A percentile compares a stretch with the other conserved stretches of the same genome.
phyloP scores from a whole-genome alignment of 37 sponge, comb jelly and placozoan genomes.

The Chondrosia reniformis region DNA sequence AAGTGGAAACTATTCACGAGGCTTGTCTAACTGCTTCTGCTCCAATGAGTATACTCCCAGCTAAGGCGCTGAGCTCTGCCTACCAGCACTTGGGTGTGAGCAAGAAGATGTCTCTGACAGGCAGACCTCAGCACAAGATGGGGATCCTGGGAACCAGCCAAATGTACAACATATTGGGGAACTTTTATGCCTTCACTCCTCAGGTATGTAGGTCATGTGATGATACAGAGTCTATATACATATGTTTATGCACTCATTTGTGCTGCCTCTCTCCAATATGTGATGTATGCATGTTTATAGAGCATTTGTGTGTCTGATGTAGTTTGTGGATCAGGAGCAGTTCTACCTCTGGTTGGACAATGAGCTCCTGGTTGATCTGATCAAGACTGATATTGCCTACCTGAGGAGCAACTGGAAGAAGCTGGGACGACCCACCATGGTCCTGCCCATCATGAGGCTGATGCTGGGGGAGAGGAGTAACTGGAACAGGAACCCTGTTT shows the following conservation, averaged over 20 bases:
- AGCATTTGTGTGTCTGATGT: neutral
- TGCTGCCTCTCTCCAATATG: neutral
- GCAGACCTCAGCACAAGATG: slow-evolving; percentile 47
- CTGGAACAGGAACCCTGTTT: slow-evolving; percentile 62
- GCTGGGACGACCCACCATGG: slow-evolving; percentile 79
- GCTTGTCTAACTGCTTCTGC: slow-evolving; percentile 10
- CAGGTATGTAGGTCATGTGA: slow-evolving; percentile 28
- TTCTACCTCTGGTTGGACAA: slow-evolving; percentile 85
- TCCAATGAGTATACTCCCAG: slow-evolving; percentile 63
- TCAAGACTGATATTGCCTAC: slow-evolving; percentile 76
- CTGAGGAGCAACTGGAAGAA: slow-evolving; percentile 80
- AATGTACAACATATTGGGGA: slow-evolving; percentile 45
- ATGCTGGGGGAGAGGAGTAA: slow-evolving; percentile 55
- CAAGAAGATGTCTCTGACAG: slow-evolving; percentile 59
- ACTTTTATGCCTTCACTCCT: slow-evolving; percentile 54
- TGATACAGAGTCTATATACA: neutral
- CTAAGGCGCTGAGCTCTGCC: slow-evolving; percentile 46
- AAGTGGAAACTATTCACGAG: slow-evolving; percentile 56
- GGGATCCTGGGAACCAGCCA: slow-evolving; percentile 74
- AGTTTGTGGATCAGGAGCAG: slow-evolving; percentile 87
- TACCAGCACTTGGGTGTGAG: slow-evolving; percentile 54
- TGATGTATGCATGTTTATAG: neutral
- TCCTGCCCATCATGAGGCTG: slow-evolving; percentile 55
- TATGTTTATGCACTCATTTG: neutral
- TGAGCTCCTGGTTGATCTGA: slow-evolving; percentile 68